These are phyloP conservation scores for Poecilus cupreus DNA, from an alignment of 2,888 invertebrate species.

Conservation along the genomic window DNA sequence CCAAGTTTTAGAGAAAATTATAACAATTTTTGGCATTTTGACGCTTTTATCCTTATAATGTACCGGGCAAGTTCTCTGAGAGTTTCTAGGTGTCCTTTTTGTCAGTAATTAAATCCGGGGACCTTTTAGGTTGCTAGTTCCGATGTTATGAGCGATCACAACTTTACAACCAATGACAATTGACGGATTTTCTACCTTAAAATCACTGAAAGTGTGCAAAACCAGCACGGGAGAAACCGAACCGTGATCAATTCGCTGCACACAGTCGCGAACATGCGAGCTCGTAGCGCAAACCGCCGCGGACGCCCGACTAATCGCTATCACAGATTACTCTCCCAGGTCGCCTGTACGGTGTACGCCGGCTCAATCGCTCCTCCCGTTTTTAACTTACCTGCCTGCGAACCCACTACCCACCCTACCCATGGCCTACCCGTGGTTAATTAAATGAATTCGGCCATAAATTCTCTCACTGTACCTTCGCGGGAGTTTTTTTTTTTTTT, in stretches of 20 bases:
- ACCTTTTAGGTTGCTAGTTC: too few relatives aligned
- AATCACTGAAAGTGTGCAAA: not conserved
- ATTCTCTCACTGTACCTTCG: not conserved
- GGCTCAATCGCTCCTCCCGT: not conserved
- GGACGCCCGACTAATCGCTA: constrained; percentile 22
- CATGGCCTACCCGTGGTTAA: constrained; percentile 38
- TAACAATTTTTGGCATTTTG: too few relatives aligned
- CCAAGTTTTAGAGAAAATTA: too few relatives aligned
- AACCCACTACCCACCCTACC: not conserved
- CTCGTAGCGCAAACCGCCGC: not conserved
- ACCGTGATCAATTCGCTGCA: not conserved
- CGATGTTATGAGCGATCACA: too few relatives aligned
- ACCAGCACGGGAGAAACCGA: not conserved
- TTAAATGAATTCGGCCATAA: constrained; percentile 41
- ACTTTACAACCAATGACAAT: too few relatives aligned
- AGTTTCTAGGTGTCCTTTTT: too few relatives aligned
- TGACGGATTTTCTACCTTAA: too few relatives aligned
- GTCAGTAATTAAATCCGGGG: too few relatives aligned
- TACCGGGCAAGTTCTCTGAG: too few relatives aligned
- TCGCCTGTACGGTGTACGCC: not conserved
- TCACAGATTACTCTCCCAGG: constrained; percentile 20
- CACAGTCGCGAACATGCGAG: not conserved
- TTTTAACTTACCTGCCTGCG: constrained; percentile 17
- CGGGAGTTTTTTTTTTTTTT: not conserved
- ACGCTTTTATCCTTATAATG: too few relatives aligned